Base-by-base conservation (phyloP, 2,888 invertebrate species). In the Automeris io region DNA sequence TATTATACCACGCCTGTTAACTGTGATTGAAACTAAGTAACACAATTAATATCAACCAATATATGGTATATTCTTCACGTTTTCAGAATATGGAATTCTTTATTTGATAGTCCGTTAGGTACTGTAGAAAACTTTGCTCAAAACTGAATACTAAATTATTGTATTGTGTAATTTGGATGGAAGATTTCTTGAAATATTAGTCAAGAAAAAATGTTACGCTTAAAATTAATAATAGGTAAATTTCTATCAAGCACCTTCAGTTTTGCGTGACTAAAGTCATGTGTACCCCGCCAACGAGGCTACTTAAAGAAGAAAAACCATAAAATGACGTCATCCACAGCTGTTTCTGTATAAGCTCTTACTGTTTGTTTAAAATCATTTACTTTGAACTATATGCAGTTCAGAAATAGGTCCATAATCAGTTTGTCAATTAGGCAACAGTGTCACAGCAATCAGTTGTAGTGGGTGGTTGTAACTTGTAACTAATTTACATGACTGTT, bases 401-500 rank as follows among this genome's bases (percentile, higher is more conserved):
- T 23, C 11, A 23, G 11, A 37, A 37, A 23, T 37, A 37, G 37
- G 32, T 23, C 22, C 23, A 22, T 32, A 37, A 32, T 32, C 37
- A 12, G 18, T 32, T 18, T 32, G 32, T 32, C 8, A 32, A 37
- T 24, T 37, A 11, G 19, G 31, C 18, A 18, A 23, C 18, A 37
- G 32, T 37, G 25, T 37, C 38, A 32, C 9, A 19, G 29, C 31
- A 23, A 32, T 32, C 37, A 29, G 16, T 29, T 16, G 29, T 37
- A 23, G 26, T n/a, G n/a, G n/a, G n/a, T n/a, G n/a, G n/a, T n/a
- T n/a, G n/a, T n/a, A n/a, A n/a, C n/a, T n/a, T n/a, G n/a, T n/a
- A n/a, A n/a, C 41, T 41, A 40, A 49, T 44, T 45, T 37, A 34
- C 40, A 47, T 39, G 41, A 44, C 43, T 49, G 51, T 53, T 51